phyloP scores from a whole-genome alignment of 2,113 vertebrate genomes.

The Sinocyclocheilus rhinocerous region DNA sequence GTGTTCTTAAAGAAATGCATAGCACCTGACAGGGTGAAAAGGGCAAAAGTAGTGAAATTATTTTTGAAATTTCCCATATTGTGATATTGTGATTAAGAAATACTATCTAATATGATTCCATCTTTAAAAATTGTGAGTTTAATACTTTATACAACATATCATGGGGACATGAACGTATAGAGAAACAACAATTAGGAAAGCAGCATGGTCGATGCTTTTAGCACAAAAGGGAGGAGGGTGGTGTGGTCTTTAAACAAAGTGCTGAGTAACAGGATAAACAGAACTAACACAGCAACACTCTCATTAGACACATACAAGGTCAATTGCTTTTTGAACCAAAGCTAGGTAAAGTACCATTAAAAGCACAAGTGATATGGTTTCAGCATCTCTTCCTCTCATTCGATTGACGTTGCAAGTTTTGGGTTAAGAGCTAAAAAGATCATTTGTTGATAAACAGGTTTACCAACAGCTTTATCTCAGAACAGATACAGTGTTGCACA shows the following conservation, averaged over 20 bases:
- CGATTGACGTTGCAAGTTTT: not conserved
- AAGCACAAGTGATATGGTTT: not conserved
- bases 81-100: not conserved
- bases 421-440: constrained; percentile 10
- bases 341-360: not conserved
- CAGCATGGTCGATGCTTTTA: not conserved
- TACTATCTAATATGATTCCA: not conserved
- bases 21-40: not conserved
- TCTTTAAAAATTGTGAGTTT: not conserved
- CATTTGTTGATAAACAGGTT: not conserved
- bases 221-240: not conserved
- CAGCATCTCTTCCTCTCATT: not conserved
- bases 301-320: not conserved
- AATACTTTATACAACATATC: not conserved
- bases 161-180: not conserved
- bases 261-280: not conserved
- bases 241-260: not conserved
- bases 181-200: no score
- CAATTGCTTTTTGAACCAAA: not conserved
- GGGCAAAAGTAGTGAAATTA: not conserved
- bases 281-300: not conserved
- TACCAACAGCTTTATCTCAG: not conserved
- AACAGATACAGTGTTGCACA: not conserved
- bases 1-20: not conserved
- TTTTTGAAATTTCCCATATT: not conserved